Base-by-base conservation (phyloP, 2,888 invertebrate species). In the Apomyelois bistriatella region DNA sequence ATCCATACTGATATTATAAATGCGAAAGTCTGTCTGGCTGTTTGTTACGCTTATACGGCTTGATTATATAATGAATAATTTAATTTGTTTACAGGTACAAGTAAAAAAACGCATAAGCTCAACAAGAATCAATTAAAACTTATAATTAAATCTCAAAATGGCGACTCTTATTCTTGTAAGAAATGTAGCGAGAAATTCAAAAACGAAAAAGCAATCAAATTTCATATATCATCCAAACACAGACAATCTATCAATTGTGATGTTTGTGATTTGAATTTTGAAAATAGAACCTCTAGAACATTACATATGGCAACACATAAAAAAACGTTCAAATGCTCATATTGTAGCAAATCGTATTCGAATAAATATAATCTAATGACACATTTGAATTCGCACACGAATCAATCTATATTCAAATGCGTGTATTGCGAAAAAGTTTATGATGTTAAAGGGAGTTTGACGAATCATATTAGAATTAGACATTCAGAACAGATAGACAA, bases 331-430 rank as follows among this genome's bases (percentile, higher is more conserved):
- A 32, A 48, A 7, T 64, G 64, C 15, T 8, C 7, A 0, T 16
- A 51, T 4, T 70, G 68, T 37, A 40, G 38, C 0, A 60, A 55
- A 35, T 42, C 2, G 61, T 53, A 22, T 16, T 1, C 1, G 28
- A 32, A 9, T 0, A 36, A 38, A 10, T 10, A 16, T 9, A 6
- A 15, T 1, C 12, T 62, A 0, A 12, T 7, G 1, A 0, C 13
- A 9, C 64, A 66, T 13, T 30, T 42, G 2, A 59, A 58, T n/a
- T 15, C 16, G 0, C 67, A 66, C 22, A 56, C 58, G 0, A 53
- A 52, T 5, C 28, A 28, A 7, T 28, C 28, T n/a, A n/a, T n/a
- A n/a, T n/a, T n/a, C n/a, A n/a, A n/a, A n/a, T n/a, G n/a, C n/a
- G n/a, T n/a, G n/a, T n/a, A n/a, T n/a, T n/a, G n/a, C n/a, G n/a